Conservation (phyloP, 1,140 invertebrate species). For the Neodiprion lecontei region DNA sequence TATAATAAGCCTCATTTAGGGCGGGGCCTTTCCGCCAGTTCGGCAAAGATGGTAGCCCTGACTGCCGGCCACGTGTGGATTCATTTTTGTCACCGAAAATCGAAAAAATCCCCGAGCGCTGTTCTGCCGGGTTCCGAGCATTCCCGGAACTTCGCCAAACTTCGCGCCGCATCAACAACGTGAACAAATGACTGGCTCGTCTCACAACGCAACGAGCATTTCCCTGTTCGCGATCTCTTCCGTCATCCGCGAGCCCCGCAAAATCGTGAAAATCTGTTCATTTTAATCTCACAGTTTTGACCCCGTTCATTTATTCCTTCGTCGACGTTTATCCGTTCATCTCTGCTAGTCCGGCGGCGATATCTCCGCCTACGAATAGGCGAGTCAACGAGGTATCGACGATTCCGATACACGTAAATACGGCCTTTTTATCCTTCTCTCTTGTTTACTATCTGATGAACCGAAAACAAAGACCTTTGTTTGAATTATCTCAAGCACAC, state of each 20-base stretch:
- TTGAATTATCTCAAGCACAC: too few relatives aligned
- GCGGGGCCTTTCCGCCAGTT: background rate
- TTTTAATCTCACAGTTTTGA: too few relatives aligned
- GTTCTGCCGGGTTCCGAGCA: background rate
- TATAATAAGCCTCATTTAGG: background rate
- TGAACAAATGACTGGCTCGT: background rate
- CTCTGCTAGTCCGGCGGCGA: too few relatives aligned
- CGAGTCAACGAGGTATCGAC: too few relatives aligned
- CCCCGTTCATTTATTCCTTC: too few relatives aligned
- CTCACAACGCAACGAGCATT: background rate
- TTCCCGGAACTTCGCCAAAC: background rate
- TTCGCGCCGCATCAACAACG: background rate
- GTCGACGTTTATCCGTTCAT: too few relatives aligned
- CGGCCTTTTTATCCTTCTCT: too few relatives aligned
- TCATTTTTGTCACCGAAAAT: background rate
- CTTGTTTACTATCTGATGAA: too few relatives aligned
- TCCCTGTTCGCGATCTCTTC: background rate
- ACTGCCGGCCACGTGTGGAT: conserved; percentile 9
- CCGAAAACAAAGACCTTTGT: too few relatives aligned
- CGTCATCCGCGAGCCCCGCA: background rate
- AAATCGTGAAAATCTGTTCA: background rate
- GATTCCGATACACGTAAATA: background rate
- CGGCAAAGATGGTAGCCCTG: conserved; percentile 10
- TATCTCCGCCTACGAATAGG: too few relatives aligned
- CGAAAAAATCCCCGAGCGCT: background rate